Conservation (phyloP, 2,888 invertebrate genomes). For the Bellardia pandia region DNA sequence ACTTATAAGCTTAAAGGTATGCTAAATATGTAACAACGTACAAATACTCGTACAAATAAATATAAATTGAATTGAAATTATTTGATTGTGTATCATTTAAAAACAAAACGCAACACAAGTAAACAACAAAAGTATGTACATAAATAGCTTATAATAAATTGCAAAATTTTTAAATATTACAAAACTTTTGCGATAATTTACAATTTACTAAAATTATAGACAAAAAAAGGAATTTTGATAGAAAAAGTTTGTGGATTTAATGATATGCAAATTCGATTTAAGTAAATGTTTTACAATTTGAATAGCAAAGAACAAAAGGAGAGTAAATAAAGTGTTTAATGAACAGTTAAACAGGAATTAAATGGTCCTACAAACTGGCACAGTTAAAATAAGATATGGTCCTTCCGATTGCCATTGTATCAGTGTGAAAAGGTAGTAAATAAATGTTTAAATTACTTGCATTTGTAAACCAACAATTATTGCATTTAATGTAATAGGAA, state of each 20-base stretch:
- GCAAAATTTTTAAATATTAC: slow-evolving; percentile 19
- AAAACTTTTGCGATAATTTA: slow-evolving; percentile 25
- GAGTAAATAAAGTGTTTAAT: too few relatives aligned
- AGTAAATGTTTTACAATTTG: too few relatives aligned
- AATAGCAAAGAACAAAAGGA: too few relatives aligned
- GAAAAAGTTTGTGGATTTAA: neutral
- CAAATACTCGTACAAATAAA: neutral
- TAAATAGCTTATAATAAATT: slow-evolving; percentile 8
- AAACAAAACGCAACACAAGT: neutral
- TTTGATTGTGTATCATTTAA: slow-evolving; percentile 19
- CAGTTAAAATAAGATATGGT: too few relatives aligned
- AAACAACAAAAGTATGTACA: neutral
- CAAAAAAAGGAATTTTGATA: neutral
- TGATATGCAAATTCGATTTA: too few relatives aligned
- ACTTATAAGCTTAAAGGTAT: slow-evolving; percentile 9
- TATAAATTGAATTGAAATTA: slow-evolving; percentile 12
- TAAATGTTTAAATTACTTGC: too few relatives aligned
- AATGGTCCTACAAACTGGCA: too few relatives aligned
- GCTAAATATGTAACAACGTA: neutral
- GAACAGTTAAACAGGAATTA: too few relatives aligned
- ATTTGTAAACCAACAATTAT: too few relatives aligned
- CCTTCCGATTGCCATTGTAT: too few relatives aligned
- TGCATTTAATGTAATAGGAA: too few relatives aligned
- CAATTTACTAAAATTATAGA: neutral
- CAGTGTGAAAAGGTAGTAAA: too few relatives aligned